Base-by-base conservation (phyloP, 1,140 invertebrate genomes). In the Caenorhabditis tropicalis region DNA sequence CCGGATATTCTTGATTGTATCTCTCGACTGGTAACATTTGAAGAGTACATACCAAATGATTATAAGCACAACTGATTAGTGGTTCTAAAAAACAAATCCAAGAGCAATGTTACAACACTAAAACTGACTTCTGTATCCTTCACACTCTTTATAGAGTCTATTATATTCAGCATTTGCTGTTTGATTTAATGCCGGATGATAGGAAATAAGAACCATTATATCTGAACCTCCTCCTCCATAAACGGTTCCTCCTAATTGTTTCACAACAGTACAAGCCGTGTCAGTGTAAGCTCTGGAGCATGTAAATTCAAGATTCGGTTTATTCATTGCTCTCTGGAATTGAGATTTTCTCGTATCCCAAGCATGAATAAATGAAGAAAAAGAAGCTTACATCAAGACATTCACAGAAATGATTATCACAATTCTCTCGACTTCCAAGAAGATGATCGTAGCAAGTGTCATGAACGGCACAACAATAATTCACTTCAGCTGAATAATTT, bases 41-140 rank as follows among this genome's bases (percentile, higher is more conserved):
- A 12, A 65, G 24, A 33, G 29, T 65, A 36, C 58, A 65, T 5
- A 65, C 58, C 31, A 65, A 16, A 65, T 65, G 58, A 33, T 36
- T 65, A 36, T 65, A 65, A 15, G 58, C 58, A 33, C 58, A 65
- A 36, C 58, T 65, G 58, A 33, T 33, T 19, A 65, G 19, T 19
- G 58, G 58, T 36, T 65, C 58, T 65, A 31, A 19, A 65, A 65
- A n/a, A n/a, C n/a, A n/a, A n/a, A n/a, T n/a, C n/a, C n/a, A n/a
- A n/a, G n/a, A n/a, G n/a, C n/a, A n/a, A n/a, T n/a, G n/a, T n/a
- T n/a, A n/a, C n/a, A n/a, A n/a, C n/a, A n/a, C 6, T 3, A 33
- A 19, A 65, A 21, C 58, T 65, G 53, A 65, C 58, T 65, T 65
- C 58, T 65, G 31, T 16, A 65, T 19, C 58, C 58, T 33, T 5